Evolutionary conservation across 2,113 vertebrate genomes (phyloP).

Genomic region (Phyllostomus discolor): DNA sequence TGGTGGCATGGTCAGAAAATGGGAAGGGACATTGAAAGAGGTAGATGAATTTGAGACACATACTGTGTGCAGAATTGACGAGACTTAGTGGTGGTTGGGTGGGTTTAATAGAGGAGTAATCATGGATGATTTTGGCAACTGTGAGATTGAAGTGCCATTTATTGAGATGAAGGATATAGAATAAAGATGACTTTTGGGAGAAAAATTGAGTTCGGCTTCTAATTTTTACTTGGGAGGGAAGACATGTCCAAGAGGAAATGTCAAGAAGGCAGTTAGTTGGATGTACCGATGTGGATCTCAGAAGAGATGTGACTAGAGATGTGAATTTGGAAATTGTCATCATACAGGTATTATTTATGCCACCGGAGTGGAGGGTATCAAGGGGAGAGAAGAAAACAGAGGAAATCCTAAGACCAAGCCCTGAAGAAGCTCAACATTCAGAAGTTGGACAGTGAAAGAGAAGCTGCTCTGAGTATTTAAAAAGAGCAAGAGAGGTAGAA

Average conservation of each 20-base stretch:
- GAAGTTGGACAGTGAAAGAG: neutral
- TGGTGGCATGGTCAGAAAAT: neutral
- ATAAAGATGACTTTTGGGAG: neutral
- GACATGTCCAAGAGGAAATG: constrained; percentile 25
- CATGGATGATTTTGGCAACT: neutral
- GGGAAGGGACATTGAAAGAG: neutral
- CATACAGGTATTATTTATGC: neutral
- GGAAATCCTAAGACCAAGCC: neutral
- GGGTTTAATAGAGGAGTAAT: neutral
- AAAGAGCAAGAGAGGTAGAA: neutral
- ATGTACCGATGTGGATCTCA: neutral
- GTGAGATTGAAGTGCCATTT: neutral
- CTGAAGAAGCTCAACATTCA: neutral
- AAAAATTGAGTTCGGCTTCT: neutral
- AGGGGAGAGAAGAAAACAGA: neutral
- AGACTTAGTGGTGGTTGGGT: neutral
- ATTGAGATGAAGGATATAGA: neutral
- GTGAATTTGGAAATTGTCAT: neutral
- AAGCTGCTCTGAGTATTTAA: neutral
- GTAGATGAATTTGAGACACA: neutral
- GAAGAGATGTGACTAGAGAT: neutral
- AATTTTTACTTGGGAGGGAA: constrained; percentile 14
- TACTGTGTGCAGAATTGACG: neutral
- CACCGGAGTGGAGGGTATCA: neutral
- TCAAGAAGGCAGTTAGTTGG: constrained; percentile 1